Evolutionary conservation across 2,888 invertebrate species (phyloP).

Genomic region (Cheilosia grossa): DNA sequence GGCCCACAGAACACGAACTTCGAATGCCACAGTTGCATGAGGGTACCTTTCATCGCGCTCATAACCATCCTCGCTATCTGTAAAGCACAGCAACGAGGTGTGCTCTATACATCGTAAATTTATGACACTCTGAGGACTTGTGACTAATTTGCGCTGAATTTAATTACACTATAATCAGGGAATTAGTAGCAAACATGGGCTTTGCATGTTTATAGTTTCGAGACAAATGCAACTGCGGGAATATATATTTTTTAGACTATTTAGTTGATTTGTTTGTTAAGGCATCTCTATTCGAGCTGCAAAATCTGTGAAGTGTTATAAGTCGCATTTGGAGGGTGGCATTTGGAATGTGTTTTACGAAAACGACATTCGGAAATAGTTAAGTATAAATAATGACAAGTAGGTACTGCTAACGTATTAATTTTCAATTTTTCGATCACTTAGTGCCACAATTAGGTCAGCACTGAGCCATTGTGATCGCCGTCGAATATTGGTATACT

Average conservation of each 20-base stretch:
- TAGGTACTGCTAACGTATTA: too few relatives aligned
- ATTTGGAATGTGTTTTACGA: too few relatives aligned
- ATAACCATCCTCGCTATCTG: conserved; percentile 47
- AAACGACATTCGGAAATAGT: too few relatives aligned
- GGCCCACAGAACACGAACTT: background rate
- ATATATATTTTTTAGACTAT: background rate
- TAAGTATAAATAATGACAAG: too few relatives aligned
- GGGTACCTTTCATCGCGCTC: conserved; percentile 38
- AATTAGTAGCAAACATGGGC: conserved; percentile 7
- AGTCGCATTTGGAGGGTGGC: too few relatives aligned
- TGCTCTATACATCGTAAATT: conserved; percentile 24
- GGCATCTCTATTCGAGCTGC: too few relatives aligned
- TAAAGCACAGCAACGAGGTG: conserved; percentile 15
- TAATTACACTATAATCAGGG: conserved; percentile 51
- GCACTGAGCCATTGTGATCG: too few relatives aligned
- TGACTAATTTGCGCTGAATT: conserved; percentile 60
- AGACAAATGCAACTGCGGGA: background rate
- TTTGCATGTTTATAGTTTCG: conserved; percentile 10
- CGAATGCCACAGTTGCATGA: background rate
- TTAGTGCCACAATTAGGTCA: too few relatives aligned
- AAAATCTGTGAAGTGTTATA: too few relatives aligned
- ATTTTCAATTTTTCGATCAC: too few relatives aligned
- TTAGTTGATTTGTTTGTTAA: background rate
- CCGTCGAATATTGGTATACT: too few relatives aligned
- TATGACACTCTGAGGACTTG: conserved; percentile 46